A percentile compares a stretch with the other conserved stretches of the same genome.
Conservation (phyloP, 2,113 vertebrate species). For the Suncus etruscus region DNA sequence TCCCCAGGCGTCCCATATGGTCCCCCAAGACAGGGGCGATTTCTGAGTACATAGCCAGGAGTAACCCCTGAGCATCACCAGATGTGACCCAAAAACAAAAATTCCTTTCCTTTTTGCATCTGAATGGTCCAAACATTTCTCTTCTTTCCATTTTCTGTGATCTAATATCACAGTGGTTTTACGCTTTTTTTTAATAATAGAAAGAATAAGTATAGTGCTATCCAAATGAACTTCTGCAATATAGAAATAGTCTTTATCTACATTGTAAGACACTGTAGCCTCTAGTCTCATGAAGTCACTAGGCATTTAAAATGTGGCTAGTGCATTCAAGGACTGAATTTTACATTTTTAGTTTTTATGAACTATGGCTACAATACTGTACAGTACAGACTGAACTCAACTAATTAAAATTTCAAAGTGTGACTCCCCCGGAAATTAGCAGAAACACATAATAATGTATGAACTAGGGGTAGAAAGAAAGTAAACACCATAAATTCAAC, state of each 20-base stretch:
- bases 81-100: background rate
- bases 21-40: no score
- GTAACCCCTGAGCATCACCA: no score
- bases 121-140: background rate
- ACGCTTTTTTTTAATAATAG: background rate
- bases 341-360: conserved; percentile 24
- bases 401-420: conserved; percentile 27
- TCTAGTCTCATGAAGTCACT: background rate
- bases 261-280: background rate
- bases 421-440: background rate
- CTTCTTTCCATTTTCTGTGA: background rate
- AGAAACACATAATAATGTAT: conserved; percentile 14
- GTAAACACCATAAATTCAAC: conserved; percentile 56
- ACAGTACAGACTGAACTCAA: conserved; percentile 47
- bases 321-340: background rate
- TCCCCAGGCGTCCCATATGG: no score
- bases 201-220: background rate
- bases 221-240: background rate
- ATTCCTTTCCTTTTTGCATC: background rate
- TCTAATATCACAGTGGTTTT: conserved; percentile 28
- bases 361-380: background rate
- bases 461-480: conserved; percentile 69
- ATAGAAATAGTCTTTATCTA: background rate
- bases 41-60: no score
- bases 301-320: background rate